Evolutionary conservation across 2,113 vertebrate genomes (phyloP).

Genomic region (Thalassarche chlororhynchos): DNA sequence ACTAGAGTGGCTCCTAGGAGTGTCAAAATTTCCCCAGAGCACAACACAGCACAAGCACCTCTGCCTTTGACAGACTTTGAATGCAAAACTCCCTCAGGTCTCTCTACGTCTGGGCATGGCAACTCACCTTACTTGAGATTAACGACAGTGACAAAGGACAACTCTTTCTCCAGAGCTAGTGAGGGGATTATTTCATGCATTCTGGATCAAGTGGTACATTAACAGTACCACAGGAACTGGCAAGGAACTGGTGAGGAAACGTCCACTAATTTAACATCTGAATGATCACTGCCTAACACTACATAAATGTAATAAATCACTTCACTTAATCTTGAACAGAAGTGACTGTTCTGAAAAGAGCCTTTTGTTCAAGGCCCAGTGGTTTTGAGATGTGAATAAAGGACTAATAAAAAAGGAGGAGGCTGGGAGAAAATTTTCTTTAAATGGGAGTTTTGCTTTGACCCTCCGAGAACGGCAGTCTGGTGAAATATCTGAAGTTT

Average conservation of each 20-base stretch:
- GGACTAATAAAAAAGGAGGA: neutral
- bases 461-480: conserved; percentile 44
- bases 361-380: conserved; percentile 33
- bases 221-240: conserved; percentile 4
- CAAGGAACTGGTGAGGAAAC: conserved; percentile 21
- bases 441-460: conserved; percentile 53
- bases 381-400: conserved; percentile 42
- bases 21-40: neutral
- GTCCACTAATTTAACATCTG: conserved; percentile 34
- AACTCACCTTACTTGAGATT: neutral
- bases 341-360: conserved; percentile 58
- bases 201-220: conserved; percentile 9
- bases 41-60: neutral
- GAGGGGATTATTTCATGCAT: neutral
- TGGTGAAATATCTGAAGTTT: conserved; percentile 55
- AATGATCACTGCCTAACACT: conserved; percentile 30
- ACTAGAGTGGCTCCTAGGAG: neutral
- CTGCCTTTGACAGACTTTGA: neutral
- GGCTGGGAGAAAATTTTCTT: conserved; percentile 21
- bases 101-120: neutral
- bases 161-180: neutral
- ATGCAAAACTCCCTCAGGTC: neutral
- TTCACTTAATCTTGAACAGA: neutral
- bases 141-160: neutral
- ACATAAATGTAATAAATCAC: conserved; percentile 40